These are phyloP conservation scores for Melanotus villosus DNA, from an alignment of 2,888 invertebrate genomes.

Conservation along the genomic window DNA sequence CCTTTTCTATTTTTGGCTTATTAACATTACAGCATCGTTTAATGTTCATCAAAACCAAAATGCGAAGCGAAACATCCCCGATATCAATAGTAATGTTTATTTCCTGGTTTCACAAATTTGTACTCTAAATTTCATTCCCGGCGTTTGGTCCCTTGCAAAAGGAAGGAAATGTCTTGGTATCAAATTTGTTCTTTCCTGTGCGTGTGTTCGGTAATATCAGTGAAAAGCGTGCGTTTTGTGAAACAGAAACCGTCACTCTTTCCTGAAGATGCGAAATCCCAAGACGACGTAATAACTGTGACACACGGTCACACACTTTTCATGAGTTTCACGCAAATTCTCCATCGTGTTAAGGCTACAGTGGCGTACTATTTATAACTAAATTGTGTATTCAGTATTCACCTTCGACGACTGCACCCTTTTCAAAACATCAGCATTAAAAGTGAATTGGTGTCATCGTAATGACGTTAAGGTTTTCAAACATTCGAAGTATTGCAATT, in stretches of 20 bases:
- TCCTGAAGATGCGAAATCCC: conserved; percentile 34
- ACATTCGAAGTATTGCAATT: too few species aligned
- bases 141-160: conserved; percentile 12
- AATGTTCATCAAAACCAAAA: too few species aligned
- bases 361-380: conserved; percentile 18
- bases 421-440: too few species aligned
- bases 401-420: too few species aligned
- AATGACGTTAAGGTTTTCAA: too few species aligned
- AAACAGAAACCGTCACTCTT: conserved; percentile 30
- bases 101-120: conserved; percentile 14
- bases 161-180: conserved; percentile 22
- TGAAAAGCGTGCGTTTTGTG: conserved; percentile 24
- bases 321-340: conserved; percentile 35
- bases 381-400: too few species aligned
- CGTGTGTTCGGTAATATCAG: conserved; percentile 28
- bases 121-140: conserved; percentile 18
- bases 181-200: conserved; percentile 26
- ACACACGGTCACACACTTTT: conserved; percentile 39
- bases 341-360: conserved; percentile 15
- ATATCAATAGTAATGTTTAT: conserved; percentile 18
- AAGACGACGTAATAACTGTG: conserved; percentile 33
- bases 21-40: too few species aligned
- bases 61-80: too few species aligned
- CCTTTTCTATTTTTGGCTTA: too few species aligned
- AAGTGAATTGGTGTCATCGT: too few species aligned